Conservation (phyloP, 2,888 invertebrate species). For the Tinea semifulvella region DNA sequence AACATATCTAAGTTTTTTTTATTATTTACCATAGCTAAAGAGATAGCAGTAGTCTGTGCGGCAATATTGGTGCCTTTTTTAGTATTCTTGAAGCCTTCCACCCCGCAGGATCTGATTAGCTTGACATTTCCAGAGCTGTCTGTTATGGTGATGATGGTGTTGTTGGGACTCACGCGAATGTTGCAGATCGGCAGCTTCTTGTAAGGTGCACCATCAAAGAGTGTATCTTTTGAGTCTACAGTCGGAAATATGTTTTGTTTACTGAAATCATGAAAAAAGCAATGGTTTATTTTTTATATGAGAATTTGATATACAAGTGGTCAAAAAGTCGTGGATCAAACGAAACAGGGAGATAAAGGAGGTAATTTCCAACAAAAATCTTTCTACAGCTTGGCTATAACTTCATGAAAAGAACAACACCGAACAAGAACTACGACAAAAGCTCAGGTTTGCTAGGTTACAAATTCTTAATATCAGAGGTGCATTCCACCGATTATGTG, state of each 20-base stretch:
- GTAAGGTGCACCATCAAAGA: slow-evolving; percentile 81
- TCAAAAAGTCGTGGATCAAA: too few species aligned
- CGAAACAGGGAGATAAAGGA: too few species aligned
- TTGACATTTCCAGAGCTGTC: slow-evolving; percentile 73
- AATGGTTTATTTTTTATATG: too few species aligned
- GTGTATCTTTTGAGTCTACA: slow-evolving; percentile 71
- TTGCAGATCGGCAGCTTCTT: slow-evolving; percentile 85
- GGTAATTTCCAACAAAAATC: too few species aligned
- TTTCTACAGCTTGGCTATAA: too few species aligned
- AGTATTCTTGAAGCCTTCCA: slow-evolving; percentile 95
- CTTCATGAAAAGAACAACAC: too few species aligned
- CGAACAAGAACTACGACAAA: too few species aligned
- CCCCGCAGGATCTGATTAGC: slow-evolving; percentile 79
- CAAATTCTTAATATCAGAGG: too few species aligned
- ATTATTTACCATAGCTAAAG: slow-evolving; percentile 72
- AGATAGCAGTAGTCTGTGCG: slow-evolving; percentile 92
- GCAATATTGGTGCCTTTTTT: slow-evolving; percentile 97
- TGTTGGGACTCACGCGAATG: slow-evolving; percentile 85
- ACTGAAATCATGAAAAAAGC: slow-evolving; percentile 49
- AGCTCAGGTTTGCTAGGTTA: too few species aligned
- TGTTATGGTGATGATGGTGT: slow-evolving; percentile 83
- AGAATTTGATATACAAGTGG: too few species aligned
- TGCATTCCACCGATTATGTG: too few species aligned
- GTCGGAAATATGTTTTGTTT: slow-evolving; percentile 78
- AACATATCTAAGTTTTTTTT: neutral